Evolutionary conservation across 2,888 invertebrate genomes (phyloP).

Genomic region (Xylophagus ater): DNA sequence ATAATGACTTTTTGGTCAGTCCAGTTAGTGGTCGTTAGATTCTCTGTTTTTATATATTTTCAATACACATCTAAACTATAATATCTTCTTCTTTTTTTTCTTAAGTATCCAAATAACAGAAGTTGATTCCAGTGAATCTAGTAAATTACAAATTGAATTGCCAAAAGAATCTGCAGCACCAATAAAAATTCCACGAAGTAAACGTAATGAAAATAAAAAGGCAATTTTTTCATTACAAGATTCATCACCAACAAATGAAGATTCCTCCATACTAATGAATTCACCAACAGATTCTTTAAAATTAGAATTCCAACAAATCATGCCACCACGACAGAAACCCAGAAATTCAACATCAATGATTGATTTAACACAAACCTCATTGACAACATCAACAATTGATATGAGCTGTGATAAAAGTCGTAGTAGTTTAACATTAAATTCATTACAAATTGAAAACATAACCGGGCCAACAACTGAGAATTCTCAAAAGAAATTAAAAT

Average conservation of each 20-base stretch:
- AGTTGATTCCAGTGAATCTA: constrained; percentile 7
- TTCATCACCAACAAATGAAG: too few species aligned
- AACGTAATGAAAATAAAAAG: neutral
- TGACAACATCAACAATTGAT: too few species aligned
- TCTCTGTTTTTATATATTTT: neutral
- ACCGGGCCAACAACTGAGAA: constrained; percentile 1
- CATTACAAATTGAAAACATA: constrained; percentile 1
- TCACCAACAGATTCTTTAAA: neutral
- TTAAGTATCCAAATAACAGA: constrained; percentile 15
- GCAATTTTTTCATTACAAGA: constrained; percentile 2
- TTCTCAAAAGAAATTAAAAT: constrained; percentile 14
- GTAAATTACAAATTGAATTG: neutral
- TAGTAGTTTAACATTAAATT: constrained; percentile 6
- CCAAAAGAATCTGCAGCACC: neutral
- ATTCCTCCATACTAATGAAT: neutral
- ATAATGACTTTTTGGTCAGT: too few species aligned
- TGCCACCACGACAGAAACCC: constrained; percentile 6
- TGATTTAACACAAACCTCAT: constrained; percentile 1
- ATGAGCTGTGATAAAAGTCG: constrained; percentile 4
- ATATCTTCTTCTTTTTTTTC: neutral
- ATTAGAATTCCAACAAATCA: neutral
- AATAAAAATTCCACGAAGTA: constrained; percentile 5
- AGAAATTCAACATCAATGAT: constrained; percentile 6
- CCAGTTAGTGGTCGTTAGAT: neutral
- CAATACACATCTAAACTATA: neutral